A percentile compares a stretch with the other conserved stretches of the same genome.
These are phyloP conservation scores for Miniopterus natalensis DNA, from an alignment of 2,113 vertebrate genomes.

Conservation along the genomic window DNA sequence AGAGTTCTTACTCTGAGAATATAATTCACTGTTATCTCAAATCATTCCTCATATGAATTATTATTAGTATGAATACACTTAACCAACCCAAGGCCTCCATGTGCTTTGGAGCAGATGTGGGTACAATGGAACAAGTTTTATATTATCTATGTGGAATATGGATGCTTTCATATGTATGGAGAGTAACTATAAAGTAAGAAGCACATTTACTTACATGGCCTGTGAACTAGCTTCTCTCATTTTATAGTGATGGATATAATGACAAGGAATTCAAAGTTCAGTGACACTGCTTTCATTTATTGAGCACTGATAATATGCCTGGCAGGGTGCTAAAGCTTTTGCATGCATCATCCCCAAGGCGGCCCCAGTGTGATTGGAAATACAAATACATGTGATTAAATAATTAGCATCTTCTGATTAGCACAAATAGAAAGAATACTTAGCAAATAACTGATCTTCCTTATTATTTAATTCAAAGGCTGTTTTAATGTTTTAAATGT, in stretches of 20 bases:
- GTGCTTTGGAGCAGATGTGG: background rate
- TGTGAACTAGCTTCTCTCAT: background rate
- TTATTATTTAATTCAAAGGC: background rate
- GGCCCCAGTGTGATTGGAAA: background rate
- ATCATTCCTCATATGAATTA: background rate
- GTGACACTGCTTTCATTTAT: background rate
- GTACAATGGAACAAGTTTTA: background rate
- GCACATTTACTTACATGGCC: background rate
- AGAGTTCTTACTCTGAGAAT: background rate
- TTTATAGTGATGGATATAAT: background rate
- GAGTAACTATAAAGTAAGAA: background rate
- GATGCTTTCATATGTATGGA: background rate
- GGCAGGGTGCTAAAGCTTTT: background rate
- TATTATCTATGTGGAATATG: background rate
- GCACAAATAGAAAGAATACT: background rate
- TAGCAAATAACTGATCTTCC: background rate
- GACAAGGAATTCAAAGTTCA: background rate
- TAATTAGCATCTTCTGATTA: background rate
- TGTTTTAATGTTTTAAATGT: slow-evolving; percentile 9
- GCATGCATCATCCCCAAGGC: background rate
- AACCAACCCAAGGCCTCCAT: background rate
- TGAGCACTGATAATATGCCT: background rate
- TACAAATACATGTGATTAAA: background rate
- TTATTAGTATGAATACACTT: background rate
- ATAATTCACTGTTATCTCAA: background rate